These are phyloP conservation scores for Euura saliciscinereae DNA, from an alignment of 1,140 invertebrate genomes.

Conservation along the genomic window DNA sequence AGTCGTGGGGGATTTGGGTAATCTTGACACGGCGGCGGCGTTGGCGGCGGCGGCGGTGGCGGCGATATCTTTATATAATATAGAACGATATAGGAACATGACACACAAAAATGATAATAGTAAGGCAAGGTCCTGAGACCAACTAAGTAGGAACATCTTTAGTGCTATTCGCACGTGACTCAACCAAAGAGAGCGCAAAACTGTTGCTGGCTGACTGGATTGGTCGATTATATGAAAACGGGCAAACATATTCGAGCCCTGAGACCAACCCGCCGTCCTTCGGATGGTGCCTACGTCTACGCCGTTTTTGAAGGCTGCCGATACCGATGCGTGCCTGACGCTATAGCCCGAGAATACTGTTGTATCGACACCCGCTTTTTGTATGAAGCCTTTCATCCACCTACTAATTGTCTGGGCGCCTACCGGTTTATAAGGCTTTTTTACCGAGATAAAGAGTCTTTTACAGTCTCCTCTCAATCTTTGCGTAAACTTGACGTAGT, in stretches of 20 bases:
- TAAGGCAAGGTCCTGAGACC: background rate
- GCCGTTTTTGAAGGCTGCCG: too few relatives aligned
- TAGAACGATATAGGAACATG: too few relatives aligned
- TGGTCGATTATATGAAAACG: slow-evolving; percentile 19
- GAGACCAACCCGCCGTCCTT: slow-evolving; percentile 14
- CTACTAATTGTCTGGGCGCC: slow-evolving; percentile 7
- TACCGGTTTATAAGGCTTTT: slow-evolving; percentile 3
- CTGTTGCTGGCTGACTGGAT: background rate
- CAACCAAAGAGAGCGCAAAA: background rate
- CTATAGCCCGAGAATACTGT: slow-evolving; percentile 9
- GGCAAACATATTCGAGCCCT: background rate
- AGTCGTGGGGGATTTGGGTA: too few relatives aligned
- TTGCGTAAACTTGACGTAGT: slow-evolving; percentile 12
- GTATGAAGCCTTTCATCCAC: slow-evolving; percentile 15
- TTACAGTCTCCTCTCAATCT: slow-evolving; percentile 1
- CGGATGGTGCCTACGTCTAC: slow-evolving; percentile 17
- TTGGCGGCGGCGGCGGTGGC: too few relatives aligned
- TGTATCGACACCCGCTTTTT: slow-evolving; percentile 12
- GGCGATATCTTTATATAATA: too few relatives aligned
- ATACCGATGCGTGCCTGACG: slow-evolving; percentile 17
- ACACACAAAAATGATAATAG: background rate
- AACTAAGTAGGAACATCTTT: background rate
- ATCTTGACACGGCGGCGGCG: too few relatives aligned
- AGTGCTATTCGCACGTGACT: background rate
- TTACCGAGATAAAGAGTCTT: slow-evolving; percentile 9